Conservation (phyloP, 1,140 invertebrate species). For the Aphaenogaster rudis region DNA sequence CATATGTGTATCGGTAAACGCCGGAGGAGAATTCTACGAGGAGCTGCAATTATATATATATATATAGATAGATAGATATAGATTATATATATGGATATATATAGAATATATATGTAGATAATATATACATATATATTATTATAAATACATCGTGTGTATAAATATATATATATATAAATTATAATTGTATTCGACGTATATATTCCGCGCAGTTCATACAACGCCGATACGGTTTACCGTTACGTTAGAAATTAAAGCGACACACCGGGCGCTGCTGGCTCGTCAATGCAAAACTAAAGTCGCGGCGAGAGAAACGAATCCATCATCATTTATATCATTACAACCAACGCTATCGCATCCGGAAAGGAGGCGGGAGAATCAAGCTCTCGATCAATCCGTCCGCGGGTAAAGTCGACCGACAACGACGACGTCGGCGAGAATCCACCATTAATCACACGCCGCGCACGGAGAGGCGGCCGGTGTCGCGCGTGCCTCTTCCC, state of each 20-base stretch:
- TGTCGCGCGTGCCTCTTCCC: slow-evolving; percentile 35
- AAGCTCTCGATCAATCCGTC: slow-evolving; percentile 37
- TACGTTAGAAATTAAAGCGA: slow-evolving; percentile 3
- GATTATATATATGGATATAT: too few species aligned
- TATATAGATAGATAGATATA: too few species aligned
- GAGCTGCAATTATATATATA: neutral
- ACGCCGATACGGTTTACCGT: neutral
- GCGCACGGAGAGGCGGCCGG: slow-evolving; percentile 9
- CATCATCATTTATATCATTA: slow-evolving; percentile 1
- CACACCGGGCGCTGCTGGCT: neutral
- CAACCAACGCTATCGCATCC: neutral
- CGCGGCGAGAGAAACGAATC: slow-evolving; percentile 3
- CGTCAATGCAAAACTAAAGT: neutral
- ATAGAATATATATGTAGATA: too few species aligned
- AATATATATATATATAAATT: neutral
- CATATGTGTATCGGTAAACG: neutral
- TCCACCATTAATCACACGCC: slow-evolving; percentile 42
- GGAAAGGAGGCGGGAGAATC: neutral
- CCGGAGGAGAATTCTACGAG: neutral
- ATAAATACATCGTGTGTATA: neutral
- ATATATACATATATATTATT: neutral
- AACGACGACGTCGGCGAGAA: neutral
- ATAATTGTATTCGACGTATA: neutral
- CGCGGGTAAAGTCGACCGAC: slow-evolving; percentile 14
- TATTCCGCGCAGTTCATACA: neutral